Base-by-base conservation (phyloP, 2,888 invertebrate genomes). In the Cylindroiulus punctatus region DNA sequence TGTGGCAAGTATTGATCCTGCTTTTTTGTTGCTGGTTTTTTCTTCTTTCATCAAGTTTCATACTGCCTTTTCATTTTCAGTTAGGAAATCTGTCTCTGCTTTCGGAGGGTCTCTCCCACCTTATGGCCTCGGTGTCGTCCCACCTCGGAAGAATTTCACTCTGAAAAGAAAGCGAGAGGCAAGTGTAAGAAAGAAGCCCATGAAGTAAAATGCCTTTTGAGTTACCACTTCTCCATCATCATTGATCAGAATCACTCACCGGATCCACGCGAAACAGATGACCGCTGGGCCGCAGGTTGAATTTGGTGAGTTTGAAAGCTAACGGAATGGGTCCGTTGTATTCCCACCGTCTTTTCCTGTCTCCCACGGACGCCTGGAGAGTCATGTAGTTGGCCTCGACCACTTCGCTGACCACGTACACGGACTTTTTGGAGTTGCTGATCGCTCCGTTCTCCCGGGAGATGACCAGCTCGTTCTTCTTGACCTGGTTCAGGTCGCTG, bases 361-460 rank as follows among this genome's bases (percentile, higher is more conserved):
- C 26, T 1, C 40, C 40, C 8, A 83, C 36, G 40, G 83, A 19
- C 22, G 14, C 19, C 22, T 26, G 42, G 14, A 83, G 8, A 22
- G 8, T 40, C 22, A 83, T 5, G 22, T 10, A 40, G 3, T 40
- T 26, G 40, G 83, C 83, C 40, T 40, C 22, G 26, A 42, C 22
- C 17, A 83, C n/a, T 17, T 83, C 83, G 26, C 36, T 83, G 83
- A 83, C 26, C 14, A 83, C 83, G n/a, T 83, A 83, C 8, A 83
- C 40, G 22, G n/a, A n/a, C n/a, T 5, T n/a, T 5, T 83, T 83
- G 44, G 40, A 0, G 2, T 26, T 40, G 3, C 22, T 14, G 1
- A 83, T 0, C 10, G 7, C 83, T 1, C n/a, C 14, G 12, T 76
- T 10, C 30, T 10, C 10, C 30, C 14, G 8, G 65, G 12, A 76